Evolutionary conservation across 2,113 vertebrate species (phyloP), one percentile per base, ranked within the genome.

Genomic region (Cichladusa arquata): DNA sequence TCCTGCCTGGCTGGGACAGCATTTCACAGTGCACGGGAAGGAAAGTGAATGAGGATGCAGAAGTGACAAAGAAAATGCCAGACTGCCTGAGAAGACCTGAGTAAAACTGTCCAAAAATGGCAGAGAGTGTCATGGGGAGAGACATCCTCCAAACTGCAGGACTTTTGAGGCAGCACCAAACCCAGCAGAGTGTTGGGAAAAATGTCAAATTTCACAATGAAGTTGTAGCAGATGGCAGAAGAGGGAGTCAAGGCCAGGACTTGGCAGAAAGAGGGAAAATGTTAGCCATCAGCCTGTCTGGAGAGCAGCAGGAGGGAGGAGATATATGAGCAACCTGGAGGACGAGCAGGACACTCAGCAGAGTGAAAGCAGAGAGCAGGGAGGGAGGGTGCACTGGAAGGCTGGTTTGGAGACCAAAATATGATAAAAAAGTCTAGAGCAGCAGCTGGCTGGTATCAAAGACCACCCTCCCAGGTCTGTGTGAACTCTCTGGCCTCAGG

Each of bases 201-300:
- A 54, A 71, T 31, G 82, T 86, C 76, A 86, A 77, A 81, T 81
- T 78, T 54, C 89, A 74, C 90, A 86, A 66, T 93, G 88, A 92
- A 93, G 72, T 93, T 81, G 69, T 92, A 95, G 82, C 95, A 96
- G 96, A 96, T 97, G 94, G 95, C 88, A 95, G 86, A 93, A 90
- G 82, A 92, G 67, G 71, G 60, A 94, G 57, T 81, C 82, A 88
- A 92, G 86, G 83, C 83, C 83, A 94, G 56, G 64, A 66, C 64
- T 93, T 95, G 94, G 94, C 95, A 97, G 83, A 47, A 51, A 74
- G 60, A 86, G 44, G 60, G 83, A 73, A 74, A 92, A 86, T 12
- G 64, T 88, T 62, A 81, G 82, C 95, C 94, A 96, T 94, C 72
- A 88, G 80, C 53, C 88, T 95, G 94, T 81, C 91, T 90, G 88